Percentiles rank a stretch among this genome's conserved stretches.
phyloP scores from a whole-genome alignment of 2,797 vertebrate genomes.

The Pyrocephalus nanus region DNA sequence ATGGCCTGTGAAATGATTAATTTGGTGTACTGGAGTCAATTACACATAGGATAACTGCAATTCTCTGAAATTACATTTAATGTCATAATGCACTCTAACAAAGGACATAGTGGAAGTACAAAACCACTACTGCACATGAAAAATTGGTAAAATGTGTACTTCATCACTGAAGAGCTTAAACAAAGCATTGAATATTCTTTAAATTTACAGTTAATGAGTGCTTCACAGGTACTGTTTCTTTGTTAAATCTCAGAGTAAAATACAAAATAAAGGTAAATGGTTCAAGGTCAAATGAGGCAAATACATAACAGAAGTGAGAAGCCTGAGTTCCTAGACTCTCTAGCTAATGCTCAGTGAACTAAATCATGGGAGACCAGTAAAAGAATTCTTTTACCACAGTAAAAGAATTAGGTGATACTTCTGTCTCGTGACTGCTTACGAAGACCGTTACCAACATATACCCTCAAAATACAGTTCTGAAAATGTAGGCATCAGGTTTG shows the following conservation, averaged over 20 bases:
- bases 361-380: not conserved
- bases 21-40: slow-evolving; percentile 56
- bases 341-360: not conserved
- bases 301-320: not conserved
- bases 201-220: not conserved
- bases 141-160: slow-evolving; percentile 7
- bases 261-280: not conserved
- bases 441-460: not conserved
- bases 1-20: slow-evolving; percentile 43
- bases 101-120: slow-evolving; percentile 27
- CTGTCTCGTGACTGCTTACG: not conserved
- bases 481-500: not conserved
- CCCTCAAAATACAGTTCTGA: not conserved
- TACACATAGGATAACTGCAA: slow-evolving; percentile 28
- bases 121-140: not conserved
- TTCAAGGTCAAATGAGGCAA: not conserved
- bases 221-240: not conserved
- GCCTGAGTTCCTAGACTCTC: not conserved
- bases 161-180: not conserved
- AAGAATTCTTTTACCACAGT: not conserved
- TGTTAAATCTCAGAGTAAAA: not conserved
- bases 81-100: slow-evolving; percentile 26
- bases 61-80: slow-evolving; percentile 48
- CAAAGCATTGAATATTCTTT: not conserved
- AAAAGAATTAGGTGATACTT: not conserved